These are phyloP conservation scores for Chelon auratus DNA, from an alignment of 2,797 vertebrate species.

Conservation along the genomic window DNA sequence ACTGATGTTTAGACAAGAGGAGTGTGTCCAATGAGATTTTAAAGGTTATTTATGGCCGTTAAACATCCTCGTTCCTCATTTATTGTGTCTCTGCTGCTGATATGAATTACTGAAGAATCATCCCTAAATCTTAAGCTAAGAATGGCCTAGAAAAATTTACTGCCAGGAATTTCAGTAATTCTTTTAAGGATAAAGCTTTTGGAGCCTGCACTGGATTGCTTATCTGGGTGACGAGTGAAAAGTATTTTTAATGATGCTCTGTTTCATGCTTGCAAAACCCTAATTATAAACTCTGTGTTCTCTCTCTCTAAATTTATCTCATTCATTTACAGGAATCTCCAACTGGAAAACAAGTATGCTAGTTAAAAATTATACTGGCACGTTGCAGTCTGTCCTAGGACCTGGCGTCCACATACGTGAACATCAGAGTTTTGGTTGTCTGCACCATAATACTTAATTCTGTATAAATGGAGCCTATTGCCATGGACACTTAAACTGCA, in stretches of 20 bases:
- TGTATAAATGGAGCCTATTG: too few relatives aligned
- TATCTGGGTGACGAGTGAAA: conserved; percentile 23
- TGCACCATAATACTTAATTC: too few relatives aligned
- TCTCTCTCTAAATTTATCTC: too few relatives aligned
- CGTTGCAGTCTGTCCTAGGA: too few relatives aligned
- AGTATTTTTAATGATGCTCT: conserved; percentile 21
- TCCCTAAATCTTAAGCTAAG: conserved; percentile 49
- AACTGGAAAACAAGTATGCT: too few relatives aligned
- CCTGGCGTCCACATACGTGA: too few relatives aligned
- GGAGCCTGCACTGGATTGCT: conserved; percentile 28
- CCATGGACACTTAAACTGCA: too few relatives aligned
- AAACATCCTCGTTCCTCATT: conserved; percentile 54
- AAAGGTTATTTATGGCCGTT: conserved; percentile 53
- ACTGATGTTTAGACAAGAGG: conserved; percentile 45
- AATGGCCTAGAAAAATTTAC: conserved; percentile 44
- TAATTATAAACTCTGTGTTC: background rate
- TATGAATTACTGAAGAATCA: conserved; percentile 54
- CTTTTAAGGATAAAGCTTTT: conserved; percentile 41
- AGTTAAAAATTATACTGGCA: too few relatives aligned
- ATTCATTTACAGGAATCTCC: too few relatives aligned
- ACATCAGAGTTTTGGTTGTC: too few relatives aligned
- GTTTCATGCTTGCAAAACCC: background rate
- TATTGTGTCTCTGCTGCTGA: conserved; percentile 47
- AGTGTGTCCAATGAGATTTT: conserved; percentile 43
- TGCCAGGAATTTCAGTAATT: conserved; percentile 60